Conservation (phyloP, 2,797 vertebrate species). For the Cephalopachus bancanus region DNA sequence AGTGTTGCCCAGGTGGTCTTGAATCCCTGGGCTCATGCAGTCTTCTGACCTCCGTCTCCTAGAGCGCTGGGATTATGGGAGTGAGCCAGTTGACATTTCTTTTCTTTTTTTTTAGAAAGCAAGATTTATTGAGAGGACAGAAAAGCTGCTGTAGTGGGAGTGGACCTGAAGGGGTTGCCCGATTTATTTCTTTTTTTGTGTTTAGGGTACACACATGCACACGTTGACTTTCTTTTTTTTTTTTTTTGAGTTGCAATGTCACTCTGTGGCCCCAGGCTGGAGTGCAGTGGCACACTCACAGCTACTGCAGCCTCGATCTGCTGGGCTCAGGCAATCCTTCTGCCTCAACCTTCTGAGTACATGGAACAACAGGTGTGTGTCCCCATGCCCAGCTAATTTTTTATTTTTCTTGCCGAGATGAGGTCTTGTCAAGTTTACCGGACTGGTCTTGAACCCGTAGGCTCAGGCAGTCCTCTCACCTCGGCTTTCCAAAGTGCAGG, state of each 20-base stretch:
- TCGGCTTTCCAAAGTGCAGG: background rate
- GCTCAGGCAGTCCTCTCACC: background rate
- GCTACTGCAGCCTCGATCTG: background rate
- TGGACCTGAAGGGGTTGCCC: no score
- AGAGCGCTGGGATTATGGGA: background rate
- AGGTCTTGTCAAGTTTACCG: background rate
- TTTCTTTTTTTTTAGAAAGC: background rate
- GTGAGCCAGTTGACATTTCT: background rate
- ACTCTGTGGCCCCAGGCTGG: background rate
- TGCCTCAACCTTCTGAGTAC: background rate
- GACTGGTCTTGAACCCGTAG: background rate
- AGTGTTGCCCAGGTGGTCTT: background rate
- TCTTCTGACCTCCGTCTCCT: background rate
- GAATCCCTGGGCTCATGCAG: background rate
- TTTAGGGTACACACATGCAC: no score
- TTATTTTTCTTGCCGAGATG: background rate
- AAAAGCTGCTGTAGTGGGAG: no score
- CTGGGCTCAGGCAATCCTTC: background rate
- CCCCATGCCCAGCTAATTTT: background rate
- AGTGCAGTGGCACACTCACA: background rate
- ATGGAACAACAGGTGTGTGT: no score
- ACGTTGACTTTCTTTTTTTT: no score
- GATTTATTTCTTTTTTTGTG: no score
- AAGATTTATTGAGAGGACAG: no score
- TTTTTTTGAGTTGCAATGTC: background rate